Evolutionary conservation across 2,113 vertebrate species (phyloP).

Genomic region (Erythrolamprus reginae): DNA sequence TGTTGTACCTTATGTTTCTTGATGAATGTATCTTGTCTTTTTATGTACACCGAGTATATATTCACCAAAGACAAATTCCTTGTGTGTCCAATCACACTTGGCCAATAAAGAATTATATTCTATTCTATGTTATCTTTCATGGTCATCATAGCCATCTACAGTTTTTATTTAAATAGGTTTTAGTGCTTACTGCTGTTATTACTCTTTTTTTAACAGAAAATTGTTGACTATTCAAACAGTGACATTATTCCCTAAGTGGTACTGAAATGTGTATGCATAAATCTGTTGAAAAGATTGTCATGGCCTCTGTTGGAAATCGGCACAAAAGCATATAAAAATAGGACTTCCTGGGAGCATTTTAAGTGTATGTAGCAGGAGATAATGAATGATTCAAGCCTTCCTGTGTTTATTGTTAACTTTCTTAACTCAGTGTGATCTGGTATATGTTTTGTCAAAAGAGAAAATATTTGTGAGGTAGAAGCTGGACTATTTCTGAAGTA

Average conservation of each 20-base stretch:
- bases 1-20: too few species aligned
- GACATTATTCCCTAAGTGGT: conserved; percentile 36
- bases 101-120: too few species aligned
- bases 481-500: conserved; percentile 33
- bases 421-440: conserved; percentile 8
- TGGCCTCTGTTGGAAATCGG: conserved; percentile 35
- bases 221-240: conserved; percentile 44
- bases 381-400: conserved; percentile 33
- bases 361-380: conserved; percentile 7
- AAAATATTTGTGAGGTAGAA: neutral
- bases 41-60: too few species aligned
- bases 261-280: conserved; percentile 3
- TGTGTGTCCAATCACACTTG: too few species aligned
- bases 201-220: conserved; percentile 9
- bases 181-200: conserved; percentile 30
- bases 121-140: conserved; percentile 7
- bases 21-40: too few species aligned
- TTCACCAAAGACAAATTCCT: too few species aligned
- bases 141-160: conserved; percentile 4
- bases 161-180: conserved; percentile 32
- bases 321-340: conserved; percentile 40
- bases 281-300: conserved; percentile 22
- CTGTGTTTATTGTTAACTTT: conserved; percentile 37
- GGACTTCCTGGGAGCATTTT: conserved; percentile 21
- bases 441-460: neutral